phyloP scores from a whole-genome alignment of 2,888 invertebrate genomes.

The Microctonus hyperodae region DNA sequence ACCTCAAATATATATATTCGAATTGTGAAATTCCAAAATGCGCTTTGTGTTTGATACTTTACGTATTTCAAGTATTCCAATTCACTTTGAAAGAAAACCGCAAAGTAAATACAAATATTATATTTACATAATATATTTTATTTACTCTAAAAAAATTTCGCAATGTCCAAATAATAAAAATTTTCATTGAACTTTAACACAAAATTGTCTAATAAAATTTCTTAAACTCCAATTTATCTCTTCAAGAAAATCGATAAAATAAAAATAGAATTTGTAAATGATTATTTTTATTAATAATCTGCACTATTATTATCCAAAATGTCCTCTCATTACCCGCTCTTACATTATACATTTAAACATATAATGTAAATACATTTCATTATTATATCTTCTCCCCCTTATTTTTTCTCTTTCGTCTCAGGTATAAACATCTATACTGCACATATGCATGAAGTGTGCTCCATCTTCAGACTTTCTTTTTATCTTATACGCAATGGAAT shows the following conservation, averaged over 20 bases:
- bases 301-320: background rate
- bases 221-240: too few relatives aligned
- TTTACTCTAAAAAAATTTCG: too few relatives aligned
- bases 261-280: too few relatives aligned
- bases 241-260: too few relatives aligned
- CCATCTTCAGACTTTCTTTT: background rate
- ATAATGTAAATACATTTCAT: too few relatives aligned
- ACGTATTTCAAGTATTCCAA: background rate
- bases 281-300: slow-evolving; percentile 14
- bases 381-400: too few relatives aligned
- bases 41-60: background rate
- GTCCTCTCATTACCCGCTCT: background rate
- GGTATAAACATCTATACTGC: too few relatives aligned
- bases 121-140: too few relatives aligned
- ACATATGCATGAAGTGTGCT: background rate
- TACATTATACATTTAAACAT: too few relatives aligned
- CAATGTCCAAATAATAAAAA: too few relatives aligned
- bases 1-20: background rate
- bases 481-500: background rate
- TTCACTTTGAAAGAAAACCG: background rate
- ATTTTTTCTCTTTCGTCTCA: background rate
- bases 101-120: background rate
- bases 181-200: too few relatives aligned
- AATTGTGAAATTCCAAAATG: slow-evolving; percentile 4
- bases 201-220: too few relatives aligned